Base-by-base conservation (phyloP, 2,113 vertebrate species). In the Oophaga pumilio region DNA sequence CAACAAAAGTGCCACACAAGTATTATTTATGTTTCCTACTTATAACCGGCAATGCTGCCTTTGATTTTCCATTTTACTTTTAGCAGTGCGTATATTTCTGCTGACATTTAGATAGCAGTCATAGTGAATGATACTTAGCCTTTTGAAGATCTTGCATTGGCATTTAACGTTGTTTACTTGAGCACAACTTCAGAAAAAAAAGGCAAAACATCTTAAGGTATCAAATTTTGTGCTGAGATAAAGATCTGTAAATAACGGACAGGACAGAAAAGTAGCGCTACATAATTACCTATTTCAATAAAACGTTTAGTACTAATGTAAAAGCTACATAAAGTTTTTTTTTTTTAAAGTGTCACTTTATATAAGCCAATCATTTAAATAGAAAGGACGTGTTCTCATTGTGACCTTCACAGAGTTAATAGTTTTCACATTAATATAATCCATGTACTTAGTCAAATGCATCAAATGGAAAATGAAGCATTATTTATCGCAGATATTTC, bases 51-150 rank as follows among this genome's bases (percentile, higher is more conserved):
- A 73, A 13, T 49, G 8, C 43, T 50, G 33, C 71, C 33, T 49
- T 24, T 53, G 50, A 53, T 12, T 77, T 77, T 24, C n/a, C 17
- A 56, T 77, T 13, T 53, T 24, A 53, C 49, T 50, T 77, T 76
- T 73, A 73, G 8, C 9, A 77, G 22, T n/a, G 76, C 24, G 15
- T 77, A 77, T 77, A 56, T 77, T 56, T 77, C 50, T n/a, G 49
- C 50, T 77, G 76, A 77, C 76, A 77, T 77, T 77, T 77, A 77
- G 76, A 43, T 77, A 56, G 50, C 13, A n/a, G 74, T 52, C 74
- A 52, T 76, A n/a, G 74, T 52, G 76, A 77, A 56, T 77, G 76
- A 77, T 77, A 52, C 24, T 53, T 52, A 53, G 76, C 76, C 33
- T 77, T 77, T 77, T 77, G 49, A 77, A 77, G 76, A 77, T 7